Conservation (phyloP, 1,140 invertebrate genomes). For the Macrobrachium rosenbergii region DNA sequence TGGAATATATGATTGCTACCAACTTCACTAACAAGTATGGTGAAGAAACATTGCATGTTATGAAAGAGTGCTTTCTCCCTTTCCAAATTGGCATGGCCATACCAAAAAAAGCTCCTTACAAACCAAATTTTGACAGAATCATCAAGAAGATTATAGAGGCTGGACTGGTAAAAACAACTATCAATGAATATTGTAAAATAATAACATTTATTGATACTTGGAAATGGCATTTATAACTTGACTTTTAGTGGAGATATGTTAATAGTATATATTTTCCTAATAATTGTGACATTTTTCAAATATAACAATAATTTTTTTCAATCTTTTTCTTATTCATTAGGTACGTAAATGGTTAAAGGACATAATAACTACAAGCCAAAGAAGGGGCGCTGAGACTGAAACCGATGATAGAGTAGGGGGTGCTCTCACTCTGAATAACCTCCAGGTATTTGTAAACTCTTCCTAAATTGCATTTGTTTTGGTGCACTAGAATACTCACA, state of each 20-base stretch:
- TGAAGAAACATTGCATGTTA: constrained; percentile 63
- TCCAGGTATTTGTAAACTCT: constrained; percentile 22
- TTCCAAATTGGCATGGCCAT: constrained; percentile 61
- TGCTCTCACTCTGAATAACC: constrained; percentile 39
- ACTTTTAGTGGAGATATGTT: neutral
- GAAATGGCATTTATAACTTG: too few relatives aligned
- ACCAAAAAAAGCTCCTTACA: constrained; percentile 58
- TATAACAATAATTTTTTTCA: neutral
- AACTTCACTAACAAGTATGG: constrained; percentile 58
- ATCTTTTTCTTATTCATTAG: constrained; percentile 11
- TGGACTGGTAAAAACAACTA: constrained; percentile 44
- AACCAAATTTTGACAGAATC: constrained; percentile 50
- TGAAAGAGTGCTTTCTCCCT: constrained; percentile 64
- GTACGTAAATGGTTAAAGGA: constrained; percentile 52
- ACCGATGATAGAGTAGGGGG: neutral
- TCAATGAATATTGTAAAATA: too few relatives aligned
- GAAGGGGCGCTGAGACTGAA: constrained; percentile 9
- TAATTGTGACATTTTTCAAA: neutral
- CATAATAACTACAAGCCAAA: constrained; percentile 42
- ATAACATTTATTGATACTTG: too few relatives aligned
- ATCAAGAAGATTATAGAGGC: constrained; percentile 45
- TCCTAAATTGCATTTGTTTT: neutral
- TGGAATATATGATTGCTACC: constrained; percentile 58
- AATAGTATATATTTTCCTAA: neutral
- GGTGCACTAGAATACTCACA: neutral